Conservation (phyloP, 2,113 vertebrate genomes). For the Progne subis region DNA sequence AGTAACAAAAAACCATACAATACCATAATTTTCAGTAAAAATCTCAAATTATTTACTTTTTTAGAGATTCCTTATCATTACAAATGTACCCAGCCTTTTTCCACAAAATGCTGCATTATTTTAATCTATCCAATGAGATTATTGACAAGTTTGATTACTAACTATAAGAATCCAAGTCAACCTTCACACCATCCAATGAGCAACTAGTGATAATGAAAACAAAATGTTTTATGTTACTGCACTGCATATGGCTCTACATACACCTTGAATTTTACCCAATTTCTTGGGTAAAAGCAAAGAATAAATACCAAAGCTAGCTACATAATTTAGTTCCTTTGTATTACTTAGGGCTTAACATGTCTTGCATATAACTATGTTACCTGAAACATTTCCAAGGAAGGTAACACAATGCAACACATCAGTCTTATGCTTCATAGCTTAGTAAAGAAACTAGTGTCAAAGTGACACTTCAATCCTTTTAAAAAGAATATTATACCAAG, state of each 20-base stretch:
- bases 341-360: background rate
- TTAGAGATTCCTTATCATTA: background rate
- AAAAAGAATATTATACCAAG: background rate
- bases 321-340: background rate
- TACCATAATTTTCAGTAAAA: background rate
- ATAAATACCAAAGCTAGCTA: background rate
- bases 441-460: background rate
- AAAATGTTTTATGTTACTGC: background rate
- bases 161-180: background rate
- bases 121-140: background rate
- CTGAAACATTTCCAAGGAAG: background rate
- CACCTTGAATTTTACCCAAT: background rate
- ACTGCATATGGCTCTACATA: background rate
- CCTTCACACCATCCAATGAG: background rate
- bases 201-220: background rate
- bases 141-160: background rate
- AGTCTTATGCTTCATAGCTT: background rate
- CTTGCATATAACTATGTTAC: background rate
- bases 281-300: background rate
- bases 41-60: background rate
- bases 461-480: fast-evolving
- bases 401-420: background rate
- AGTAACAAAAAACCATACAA: background rate
- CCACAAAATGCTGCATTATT: background rate
- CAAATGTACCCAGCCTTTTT: background rate